These are phyloP conservation scores for Aphyosemion australe DNA, from an alignment of 2,113 vertebrate genomes.

Conservation along the genomic window DNA sequence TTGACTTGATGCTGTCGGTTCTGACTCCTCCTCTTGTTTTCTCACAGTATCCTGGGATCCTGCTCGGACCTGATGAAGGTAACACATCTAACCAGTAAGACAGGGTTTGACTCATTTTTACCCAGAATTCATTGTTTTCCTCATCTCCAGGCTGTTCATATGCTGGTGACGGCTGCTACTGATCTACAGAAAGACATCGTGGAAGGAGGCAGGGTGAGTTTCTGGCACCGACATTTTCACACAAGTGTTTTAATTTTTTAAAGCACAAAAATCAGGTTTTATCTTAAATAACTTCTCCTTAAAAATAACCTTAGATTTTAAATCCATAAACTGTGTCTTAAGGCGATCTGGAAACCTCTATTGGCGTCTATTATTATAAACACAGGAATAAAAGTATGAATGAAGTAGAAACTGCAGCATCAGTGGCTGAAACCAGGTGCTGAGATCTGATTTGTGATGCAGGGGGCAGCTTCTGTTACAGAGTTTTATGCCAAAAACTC, in stretches of 20 bases:
- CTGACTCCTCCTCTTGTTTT: neutral
- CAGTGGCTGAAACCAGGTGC: too few species aligned
- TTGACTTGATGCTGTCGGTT: neutral
- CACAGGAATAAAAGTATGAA: too few species aligned
- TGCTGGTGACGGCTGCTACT: constrained; percentile 88
- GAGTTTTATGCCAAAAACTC: constrained; percentile 98
- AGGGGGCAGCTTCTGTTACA: constrained; percentile 90
- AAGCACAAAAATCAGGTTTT: too few species aligned
- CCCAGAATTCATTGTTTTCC: neutral
- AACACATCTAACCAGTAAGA: neutral
- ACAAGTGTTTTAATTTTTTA: neutral
- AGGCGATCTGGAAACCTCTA: neutral
- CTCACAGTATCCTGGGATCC: constrained; percentile 89
- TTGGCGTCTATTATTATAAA: neutral
- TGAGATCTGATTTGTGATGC: neutral
- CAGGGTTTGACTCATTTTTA: neutral
- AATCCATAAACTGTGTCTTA: too few species aligned
- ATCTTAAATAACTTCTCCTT: too few species aligned
- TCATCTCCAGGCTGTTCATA: constrained; percentile 83
- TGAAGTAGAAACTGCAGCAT: too few species aligned
- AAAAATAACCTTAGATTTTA: too few species aligned
- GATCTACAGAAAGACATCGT: constrained; percentile 95
- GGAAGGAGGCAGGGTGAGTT: constrained; percentile 91
- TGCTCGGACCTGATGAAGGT: constrained; percentile 93
- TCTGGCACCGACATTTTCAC: neutral